These are phyloP conservation scores for Aphidius colemani DNA, from an alignment of 2,888 invertebrate genomes.

Conservation along the genomic window DNA sequence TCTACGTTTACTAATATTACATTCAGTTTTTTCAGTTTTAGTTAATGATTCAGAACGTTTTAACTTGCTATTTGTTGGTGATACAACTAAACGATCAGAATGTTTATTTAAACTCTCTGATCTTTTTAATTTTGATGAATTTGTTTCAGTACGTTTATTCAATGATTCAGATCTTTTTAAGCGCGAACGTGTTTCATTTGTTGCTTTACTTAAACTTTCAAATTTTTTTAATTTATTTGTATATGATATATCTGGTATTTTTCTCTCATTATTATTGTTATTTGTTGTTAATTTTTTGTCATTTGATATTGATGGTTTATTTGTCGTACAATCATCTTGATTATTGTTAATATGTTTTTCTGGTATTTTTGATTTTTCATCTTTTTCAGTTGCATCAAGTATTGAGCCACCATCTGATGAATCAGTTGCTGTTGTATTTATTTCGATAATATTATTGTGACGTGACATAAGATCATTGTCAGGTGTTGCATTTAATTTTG, in stretches of 20 bases:
- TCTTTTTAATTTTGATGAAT: slow-evolving; percentile 64
- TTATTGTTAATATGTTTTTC: slow-evolving; percentile 38
- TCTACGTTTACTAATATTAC: slow-evolving; percentile 76
- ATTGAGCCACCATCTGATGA: slow-evolving; percentile 35
- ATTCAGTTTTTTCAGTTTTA: slow-evolving; percentile 78
- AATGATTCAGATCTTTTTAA: slow-evolving; percentile 69
- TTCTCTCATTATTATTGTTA: slow-evolving; percentile 5
- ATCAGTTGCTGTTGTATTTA: slow-evolving; percentile 27
- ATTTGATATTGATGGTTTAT: slow-evolving; percentile 24
- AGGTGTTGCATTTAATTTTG: slow-evolving; percentile 45
- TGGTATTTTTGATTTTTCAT: slow-evolving; percentile 41
- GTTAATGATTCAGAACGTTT: slow-evolving; percentile 70
- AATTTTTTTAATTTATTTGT: slow-evolving; percentile 54
- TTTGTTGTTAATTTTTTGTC: slow-evolving; percentile 13
- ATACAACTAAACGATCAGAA: slow-evolving; percentile 50
- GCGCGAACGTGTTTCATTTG: slow-evolving; percentile 58
- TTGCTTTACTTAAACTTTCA: slow-evolving; percentile 51
- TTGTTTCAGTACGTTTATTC: slow-evolving; percentile 64
- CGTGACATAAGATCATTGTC: slow-evolving; percentile 59
- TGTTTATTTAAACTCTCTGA: slow-evolving; percentile 69
- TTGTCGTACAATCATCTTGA: background rate
- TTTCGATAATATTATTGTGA: slow-evolving; percentile 19
- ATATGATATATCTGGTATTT: slow-evolving; percentile 40
- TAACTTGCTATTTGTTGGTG: slow-evolving; percentile 57
- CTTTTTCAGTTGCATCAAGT: slow-evolving; percentile 59